Base-by-base conservation (phyloP, 2,888 invertebrate species). In the Boloria euphrosyne region DNA sequence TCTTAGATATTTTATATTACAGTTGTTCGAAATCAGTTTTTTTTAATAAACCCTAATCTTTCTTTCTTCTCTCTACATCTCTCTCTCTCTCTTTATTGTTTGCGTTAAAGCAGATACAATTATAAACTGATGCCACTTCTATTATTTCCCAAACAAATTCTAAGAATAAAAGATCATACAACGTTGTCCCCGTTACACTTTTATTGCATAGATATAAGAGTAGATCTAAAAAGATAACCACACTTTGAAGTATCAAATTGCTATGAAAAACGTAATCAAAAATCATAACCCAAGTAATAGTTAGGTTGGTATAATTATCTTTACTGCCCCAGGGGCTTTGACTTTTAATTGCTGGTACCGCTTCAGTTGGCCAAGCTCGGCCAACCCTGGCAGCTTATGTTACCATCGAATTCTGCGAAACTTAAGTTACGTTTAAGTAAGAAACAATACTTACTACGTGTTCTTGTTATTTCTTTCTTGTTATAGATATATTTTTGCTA, bases 251-350 rank as follows among this genome's bases (percentile, higher is more conserved):
- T 50, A 59, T 59, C 0, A 50, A 57, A 50, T 31, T 59, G 17
- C 27, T 17, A 31, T 16, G 47, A 58, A 58, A 58, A 47, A 57
- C 49, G 31, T 14, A 49, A 49, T 59, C 59, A 59, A 59, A 59
- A 59, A 62, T 62, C 43, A 27, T 16, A 27, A 46, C 27, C 16
- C 46, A 52, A 62, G 44, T 62, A 52, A 52, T 61, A 52, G 61
- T 44, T 52, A 44, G 52, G 27, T 65, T 38, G 58, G 43, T 58
- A 80, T 83, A 89, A 89, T 89, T 88, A 87, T 85, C 85, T 85
- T 85, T 73, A 84, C 80, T 83, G 82, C 82, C 78, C 80, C 81
- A 79, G 76, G 89, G 87, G 86, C 88, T 83, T 78, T 80, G 85
- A 75, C 84, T 80, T 78, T 75, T 85, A 86, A 82, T 84, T 78